Evolutionary conservation across 1,140 invertebrate species (phyloP).

Genomic region (Diabrotica virgifera): DNA sequence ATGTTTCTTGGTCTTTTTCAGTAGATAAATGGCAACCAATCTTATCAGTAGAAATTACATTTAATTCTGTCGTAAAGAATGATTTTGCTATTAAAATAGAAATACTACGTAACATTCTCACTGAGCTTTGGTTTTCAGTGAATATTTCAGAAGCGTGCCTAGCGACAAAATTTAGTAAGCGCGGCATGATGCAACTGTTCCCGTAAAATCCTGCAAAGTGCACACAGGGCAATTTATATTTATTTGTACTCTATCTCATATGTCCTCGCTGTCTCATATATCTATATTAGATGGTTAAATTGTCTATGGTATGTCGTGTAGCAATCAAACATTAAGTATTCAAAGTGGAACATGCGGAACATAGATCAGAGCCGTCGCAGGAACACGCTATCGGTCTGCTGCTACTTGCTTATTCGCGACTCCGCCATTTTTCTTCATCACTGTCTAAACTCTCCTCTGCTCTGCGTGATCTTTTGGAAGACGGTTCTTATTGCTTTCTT

Average conservation of each 20-base stretch:
- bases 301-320: slow-evolving; percentile 41
- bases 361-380: slow-evolving; percentile 34
- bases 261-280: slow-evolving; percentile 27
- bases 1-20: too few relatives aligned
- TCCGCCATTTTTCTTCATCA: slow-evolving; percentile 44
- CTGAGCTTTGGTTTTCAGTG: too few relatives aligned
- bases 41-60: too few relatives aligned
- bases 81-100: too few relatives aligned
- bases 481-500: slow-evolving; percentile 37
- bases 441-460: slow-evolving; percentile 33
- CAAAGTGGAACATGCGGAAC: slow-evolving; percentile 34
- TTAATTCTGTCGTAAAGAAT: too few relatives aligned
- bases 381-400: slow-evolving; percentile 18
- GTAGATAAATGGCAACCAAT: too few relatives aligned
- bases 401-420: slow-evolving; percentile 30
- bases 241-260: slow-evolving; percentile 24
- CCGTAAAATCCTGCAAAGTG: neutral
- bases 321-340: slow-evolving; percentile 44
- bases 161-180: too few relatives aligned
- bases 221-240: slow-evolving; percentile 27
- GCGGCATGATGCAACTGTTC: neutral
- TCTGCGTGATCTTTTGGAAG: slow-evolving; percentile 37
- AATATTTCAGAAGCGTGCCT: too few relatives aligned
- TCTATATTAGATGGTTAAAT: slow-evolving; percentile 40
- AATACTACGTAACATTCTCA: too few relatives aligned